phyloP scores from a whole-genome alignment of 2,888 invertebrate species.

The Ochropleura leucogaster region DNA sequence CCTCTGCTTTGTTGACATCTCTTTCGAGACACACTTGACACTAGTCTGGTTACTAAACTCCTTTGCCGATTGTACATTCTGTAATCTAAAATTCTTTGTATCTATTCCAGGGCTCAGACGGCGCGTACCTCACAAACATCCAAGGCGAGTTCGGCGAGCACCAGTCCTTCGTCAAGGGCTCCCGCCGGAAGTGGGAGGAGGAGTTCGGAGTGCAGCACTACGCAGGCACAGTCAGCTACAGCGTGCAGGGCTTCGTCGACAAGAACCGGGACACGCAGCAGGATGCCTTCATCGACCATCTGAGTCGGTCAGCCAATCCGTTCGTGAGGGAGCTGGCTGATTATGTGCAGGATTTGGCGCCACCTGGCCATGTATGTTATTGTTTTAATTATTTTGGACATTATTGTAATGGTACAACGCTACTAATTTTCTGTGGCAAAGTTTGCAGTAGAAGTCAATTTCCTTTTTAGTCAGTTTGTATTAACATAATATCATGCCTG shows the following conservation, averaged over 20 bases:
- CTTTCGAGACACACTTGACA: no score
- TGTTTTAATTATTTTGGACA: background rate
- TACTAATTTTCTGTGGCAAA: background rate
- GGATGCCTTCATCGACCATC: constrained; percentile 97
- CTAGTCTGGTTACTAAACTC: no score
- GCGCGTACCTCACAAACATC: constrained; percentile 96
- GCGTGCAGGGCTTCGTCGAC: constrained; percentile 95
- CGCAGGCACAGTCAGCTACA: constrained; percentile 96
- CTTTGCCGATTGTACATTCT: background rate
- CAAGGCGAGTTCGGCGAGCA: constrained; percentile 96
- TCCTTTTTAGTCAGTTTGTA: no score
- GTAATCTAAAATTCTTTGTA: background rate
- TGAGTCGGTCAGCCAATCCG: constrained; percentile 95
- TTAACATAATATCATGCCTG: no score
- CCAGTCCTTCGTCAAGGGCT: constrained; percentile 96
- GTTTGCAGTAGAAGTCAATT: no score
- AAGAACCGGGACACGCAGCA: constrained; percentile 98
- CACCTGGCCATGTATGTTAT: constrained; percentile 91
- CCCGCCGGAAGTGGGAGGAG: constrained; percentile 96
- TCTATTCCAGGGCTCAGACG: constrained; percentile 93
- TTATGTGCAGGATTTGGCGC: constrained; percentile 88
- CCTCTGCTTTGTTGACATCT: no score
- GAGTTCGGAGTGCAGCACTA: constrained; percentile 97
- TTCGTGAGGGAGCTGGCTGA: constrained; percentile 95
- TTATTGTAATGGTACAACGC: background rate